phyloP scores from a whole-genome alignment of 1,140 invertebrate species.

The Eubasilissa regina region DNA sequence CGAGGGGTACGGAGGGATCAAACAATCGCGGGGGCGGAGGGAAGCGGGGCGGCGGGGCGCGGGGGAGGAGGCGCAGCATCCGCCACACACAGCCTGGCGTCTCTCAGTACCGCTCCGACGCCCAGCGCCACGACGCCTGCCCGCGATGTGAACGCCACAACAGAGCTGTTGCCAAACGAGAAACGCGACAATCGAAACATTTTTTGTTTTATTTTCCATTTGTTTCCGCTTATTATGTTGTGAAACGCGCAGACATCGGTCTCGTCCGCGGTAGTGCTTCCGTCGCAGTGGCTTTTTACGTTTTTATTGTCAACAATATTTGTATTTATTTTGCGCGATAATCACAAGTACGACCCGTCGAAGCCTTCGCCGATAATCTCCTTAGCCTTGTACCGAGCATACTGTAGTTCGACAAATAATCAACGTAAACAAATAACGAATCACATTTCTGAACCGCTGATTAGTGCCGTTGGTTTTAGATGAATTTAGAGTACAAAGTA shows the following conservation, averaged over 20 bases:
- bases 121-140: slow-evolving; percentile 48
- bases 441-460: background rate
- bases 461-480: slow-evolving; percentile 16
- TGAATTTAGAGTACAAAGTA: slow-evolving; percentile 48
- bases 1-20: slow-evolving; percentile 62
- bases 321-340: slow-evolving; percentile 49
- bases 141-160: slow-evolving; percentile 50
- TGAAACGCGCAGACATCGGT: slow-evolving; percentile 18
- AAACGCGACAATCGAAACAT: slow-evolving; percentile 48
- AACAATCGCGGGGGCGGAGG: slow-evolving; percentile 10
- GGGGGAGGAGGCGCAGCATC: slow-evolving; percentile 61
- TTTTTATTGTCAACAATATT: slow-evolving; percentile 47
- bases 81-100: slow-evolving; percentile 61
- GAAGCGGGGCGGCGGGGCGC: slow-evolving; percentile 65
- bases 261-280: slow-evolving; percentile 33
- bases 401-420: background rate
- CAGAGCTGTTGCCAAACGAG: slow-evolving; percentile 46
- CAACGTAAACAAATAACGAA: background rate
- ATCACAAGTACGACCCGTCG: slow-evolving; percentile 6
- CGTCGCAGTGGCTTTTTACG: slow-evolving; percentile 50
- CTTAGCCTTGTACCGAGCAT: slow-evolving; percentile 22
- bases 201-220: slow-evolving; percentile 46
- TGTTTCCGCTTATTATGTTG: slow-evolving; percentile 34
- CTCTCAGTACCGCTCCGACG: slow-evolving; percentile 65
- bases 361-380: slow-evolving; percentile 3